These are phyloP conservation scores for Pseudococcus longispinus DNA, from an alignment of 2,888 invertebrate genomes.

Conservation along the genomic window DNA sequence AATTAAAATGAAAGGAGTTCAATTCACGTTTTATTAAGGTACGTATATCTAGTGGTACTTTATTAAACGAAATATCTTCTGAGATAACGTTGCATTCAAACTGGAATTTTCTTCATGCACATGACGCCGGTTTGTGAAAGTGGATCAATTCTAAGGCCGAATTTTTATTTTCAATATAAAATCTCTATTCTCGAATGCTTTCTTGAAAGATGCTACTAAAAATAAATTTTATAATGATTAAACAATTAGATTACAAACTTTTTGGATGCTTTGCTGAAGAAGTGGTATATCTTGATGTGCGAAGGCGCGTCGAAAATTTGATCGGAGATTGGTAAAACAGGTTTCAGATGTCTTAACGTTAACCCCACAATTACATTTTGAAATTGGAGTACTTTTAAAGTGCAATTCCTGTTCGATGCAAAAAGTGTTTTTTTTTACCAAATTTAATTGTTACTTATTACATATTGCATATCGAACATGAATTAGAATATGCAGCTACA, in stretches of 20 bases:
- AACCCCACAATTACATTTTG: too few relatives aligned
- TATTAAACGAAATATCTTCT: constrained; percentile 18
- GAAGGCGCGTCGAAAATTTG: not conserved
- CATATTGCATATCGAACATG: too few relatives aligned
- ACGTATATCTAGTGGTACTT: not conserved
- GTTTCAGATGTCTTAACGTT: not conserved
- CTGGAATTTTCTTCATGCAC: constrained; percentile 35
- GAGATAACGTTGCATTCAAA: constrained; percentile 24
- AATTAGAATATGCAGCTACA: too few relatives aligned
- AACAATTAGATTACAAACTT: not conserved
- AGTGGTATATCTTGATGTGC: not conserved
- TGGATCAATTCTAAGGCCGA: constrained; percentile 20
- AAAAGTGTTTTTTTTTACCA: too few relatives aligned
- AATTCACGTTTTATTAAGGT: constrained; percentile 9
- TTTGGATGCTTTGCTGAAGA: not conserved
- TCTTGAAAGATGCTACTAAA: not conserved
- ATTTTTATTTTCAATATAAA: constrained; percentile 30
- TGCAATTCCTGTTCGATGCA: too few relatives aligned
- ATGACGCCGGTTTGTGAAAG: constrained; percentile 27
- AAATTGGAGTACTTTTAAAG: too few relatives aligned
- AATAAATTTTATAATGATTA: not conserved
- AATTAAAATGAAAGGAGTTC: constrained; percentile 41
- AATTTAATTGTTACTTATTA: too few relatives aligned
- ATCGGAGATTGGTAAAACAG: not conserved
- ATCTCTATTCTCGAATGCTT: not conserved